Conservation (phyloP, 2,888 invertebrate genomes). For the Stenolophus ochropezus region DNA sequence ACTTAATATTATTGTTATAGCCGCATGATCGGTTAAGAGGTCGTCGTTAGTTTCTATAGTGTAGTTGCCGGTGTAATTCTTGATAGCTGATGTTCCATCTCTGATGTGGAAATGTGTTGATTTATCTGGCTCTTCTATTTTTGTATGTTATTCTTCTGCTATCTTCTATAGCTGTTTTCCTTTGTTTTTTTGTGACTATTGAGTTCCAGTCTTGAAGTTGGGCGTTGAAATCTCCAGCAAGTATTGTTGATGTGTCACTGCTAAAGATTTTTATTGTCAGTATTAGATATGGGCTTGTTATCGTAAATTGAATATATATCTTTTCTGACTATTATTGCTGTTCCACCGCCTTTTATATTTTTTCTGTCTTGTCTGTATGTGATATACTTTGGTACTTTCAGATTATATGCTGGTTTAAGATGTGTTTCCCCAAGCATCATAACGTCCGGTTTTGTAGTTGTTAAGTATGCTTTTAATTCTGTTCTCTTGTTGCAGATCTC, state of each 20-base stretch:
- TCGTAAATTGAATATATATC: neutral
- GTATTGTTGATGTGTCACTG: neutral
- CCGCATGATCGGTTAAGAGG: neutral
- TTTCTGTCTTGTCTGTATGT: conserved; percentile 45
- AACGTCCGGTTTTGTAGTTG: neutral
- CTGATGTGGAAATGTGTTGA: neutral
- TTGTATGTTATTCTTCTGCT: neutral
- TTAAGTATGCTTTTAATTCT: conserved; percentile 5
- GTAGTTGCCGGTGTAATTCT: neutral
- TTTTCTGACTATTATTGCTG: conserved; percentile 16
- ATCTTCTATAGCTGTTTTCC: neutral
- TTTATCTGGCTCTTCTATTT: neutral
- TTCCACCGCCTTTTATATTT: conserved; percentile 35
- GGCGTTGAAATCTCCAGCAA: neutral
- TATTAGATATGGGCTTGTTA: neutral
- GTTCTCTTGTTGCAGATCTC: conserved; percentile 16
- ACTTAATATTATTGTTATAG: neutral
- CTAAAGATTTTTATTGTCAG: neutral
- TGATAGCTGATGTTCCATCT: neutral
- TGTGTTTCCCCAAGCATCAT: conserved; percentile 50
- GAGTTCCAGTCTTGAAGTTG: neutral
- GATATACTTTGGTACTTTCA: conserved; percentile 46
- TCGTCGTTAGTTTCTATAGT: neutral
- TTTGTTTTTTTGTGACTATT: neutral
- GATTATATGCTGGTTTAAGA: conserved; percentile 26